These are phyloP conservation scores for Pangasius larnaudii DNA, from an alignment of 2,797 vertebrate genomes.

Conservation along the genomic window DNA sequence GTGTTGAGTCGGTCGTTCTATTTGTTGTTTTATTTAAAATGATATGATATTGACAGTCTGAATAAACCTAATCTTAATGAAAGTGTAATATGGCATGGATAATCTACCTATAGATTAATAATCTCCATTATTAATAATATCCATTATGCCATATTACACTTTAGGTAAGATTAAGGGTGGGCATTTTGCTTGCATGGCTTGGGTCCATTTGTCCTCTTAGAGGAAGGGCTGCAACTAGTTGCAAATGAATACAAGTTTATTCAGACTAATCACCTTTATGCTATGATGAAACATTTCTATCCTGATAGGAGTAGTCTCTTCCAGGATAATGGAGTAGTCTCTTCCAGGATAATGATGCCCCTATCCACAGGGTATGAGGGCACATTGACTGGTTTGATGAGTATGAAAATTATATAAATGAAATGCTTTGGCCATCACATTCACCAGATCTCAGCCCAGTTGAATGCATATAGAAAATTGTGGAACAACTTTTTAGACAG, in stretches of 20 bases:
- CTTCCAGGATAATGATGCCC: neutral
- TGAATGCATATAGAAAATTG: neutral
- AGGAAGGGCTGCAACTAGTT: neutral
- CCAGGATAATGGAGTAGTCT: too few species aligned
- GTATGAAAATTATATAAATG: neutral
- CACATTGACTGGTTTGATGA: neutral
- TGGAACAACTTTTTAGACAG: neutral
- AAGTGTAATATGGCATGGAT: neutral
- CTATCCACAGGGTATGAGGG: neutral
- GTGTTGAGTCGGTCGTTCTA: neutral
- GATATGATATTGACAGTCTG: neutral
- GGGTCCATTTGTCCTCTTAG: neutral
- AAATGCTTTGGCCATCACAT: neutral
- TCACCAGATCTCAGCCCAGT: neutral
- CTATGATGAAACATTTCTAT: neutral
- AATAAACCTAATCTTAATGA: neutral
- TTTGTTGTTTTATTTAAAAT: neutral
- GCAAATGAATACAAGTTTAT: neutral
- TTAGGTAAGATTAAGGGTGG: neutral
- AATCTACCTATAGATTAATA: neutral
- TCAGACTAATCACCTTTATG: neutral
- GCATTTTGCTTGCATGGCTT: neutral
- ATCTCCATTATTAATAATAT: too few species aligned
- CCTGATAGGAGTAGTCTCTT: neutral
- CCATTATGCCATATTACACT: neutral